Conservation (phyloP, 2,797 vertebrate species). For the Eospalax fontanierii region DNA sequence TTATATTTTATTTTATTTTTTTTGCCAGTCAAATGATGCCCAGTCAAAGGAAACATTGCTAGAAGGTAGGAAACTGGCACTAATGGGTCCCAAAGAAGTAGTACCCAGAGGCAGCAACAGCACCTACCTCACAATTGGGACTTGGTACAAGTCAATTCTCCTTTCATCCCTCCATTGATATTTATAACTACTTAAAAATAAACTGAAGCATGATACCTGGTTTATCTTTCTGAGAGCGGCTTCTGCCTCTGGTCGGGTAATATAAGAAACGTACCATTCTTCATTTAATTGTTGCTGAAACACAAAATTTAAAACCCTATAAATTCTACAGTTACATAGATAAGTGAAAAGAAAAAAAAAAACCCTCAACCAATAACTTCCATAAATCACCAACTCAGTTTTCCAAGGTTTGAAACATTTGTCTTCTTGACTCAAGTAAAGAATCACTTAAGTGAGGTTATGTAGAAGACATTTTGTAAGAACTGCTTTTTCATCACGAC, state of each 20-base stretch:
- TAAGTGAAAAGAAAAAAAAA: conserved; percentile 21
- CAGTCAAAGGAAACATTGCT: not conserved
- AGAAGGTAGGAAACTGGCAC: not conserved
- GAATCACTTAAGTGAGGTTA: conserved; percentile 7
- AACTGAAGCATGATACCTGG: conserved; percentile 90
- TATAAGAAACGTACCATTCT: conserved; percentile 94
- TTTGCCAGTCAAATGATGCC: not conserved
- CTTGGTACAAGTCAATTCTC: not conserved
- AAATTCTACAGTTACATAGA: conserved; percentile 55
- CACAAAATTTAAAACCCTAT: conserved; percentile 49
- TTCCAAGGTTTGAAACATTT: conserved; percentile 24
- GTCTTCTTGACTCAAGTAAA: conserved; percentile 59
- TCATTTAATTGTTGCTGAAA: conserved; percentile 85
- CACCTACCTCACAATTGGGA: not conserved
- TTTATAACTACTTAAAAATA: conserved; percentile 48
- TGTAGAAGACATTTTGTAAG: not conserved
- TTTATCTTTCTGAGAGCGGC: conserved; percentile 92
- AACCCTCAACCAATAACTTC: conserved; percentile 25
- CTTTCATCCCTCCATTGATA: conserved; percentile 30
- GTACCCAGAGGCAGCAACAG: not conserved
- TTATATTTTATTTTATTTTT: not conserved
- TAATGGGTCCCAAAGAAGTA: not conserved
- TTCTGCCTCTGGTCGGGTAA: conserved; percentile 94
- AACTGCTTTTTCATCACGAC: conserved; percentile 20
- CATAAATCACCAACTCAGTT: conserved; percentile 55